Base-by-base conservation (phyloP, 2,888 invertebrate genomes). In the Rhagonycha fulva region DNA sequence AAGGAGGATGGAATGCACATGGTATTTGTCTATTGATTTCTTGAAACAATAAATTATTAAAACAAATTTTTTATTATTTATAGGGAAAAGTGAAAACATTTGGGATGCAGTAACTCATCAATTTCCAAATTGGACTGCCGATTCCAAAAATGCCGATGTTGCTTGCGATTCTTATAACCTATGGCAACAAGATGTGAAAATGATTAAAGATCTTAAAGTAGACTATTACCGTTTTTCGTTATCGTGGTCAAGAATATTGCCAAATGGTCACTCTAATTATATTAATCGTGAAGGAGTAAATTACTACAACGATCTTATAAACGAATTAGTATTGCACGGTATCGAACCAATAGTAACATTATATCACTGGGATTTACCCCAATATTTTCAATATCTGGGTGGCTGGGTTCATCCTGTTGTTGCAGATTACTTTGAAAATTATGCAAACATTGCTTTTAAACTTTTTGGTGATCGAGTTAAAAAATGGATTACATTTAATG, bases 291-390 rank as follows among this genome's bases (percentile, higher is more conserved):
- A 85, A 2, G 94, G 93, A 2, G 86, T 94, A 28, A 84, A 87
- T 66, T 93, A 93, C 86, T 94, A 94, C 87, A 90, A 89, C 69
- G 87, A 89, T 61, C 83, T 94, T 24, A 88, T 94, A 12, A 87
- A 91, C 63, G 90, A 90, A 78, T 87, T 94, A 5, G 77, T 87
- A 0, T 86, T 82, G 1, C 87, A 89, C 71, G 88, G 87, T 12
- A 92, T 94, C 75, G 82, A 86, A 72, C 93, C 94, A 0, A 82
- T 91, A 68, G 89, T 91, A 10, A 92, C 92, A 0, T 87, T 93
- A 84, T 92, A 92, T 86, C 92, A 93, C 82, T 93, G 91, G 91
- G 92, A 93, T 83, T 87, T 92, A 75, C 93, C 93, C 0, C 90
- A 91, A 81, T 76, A 82, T 7, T 84, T 91, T 14, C 90, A 91